Percentiles rank a stretch among this genome's conserved stretches.
These are phyloP conservation scores for Pristionchus japonicus DNA, from an alignment of 2,888 invertebrate genomes.

Conservation along the genomic window DNA sequence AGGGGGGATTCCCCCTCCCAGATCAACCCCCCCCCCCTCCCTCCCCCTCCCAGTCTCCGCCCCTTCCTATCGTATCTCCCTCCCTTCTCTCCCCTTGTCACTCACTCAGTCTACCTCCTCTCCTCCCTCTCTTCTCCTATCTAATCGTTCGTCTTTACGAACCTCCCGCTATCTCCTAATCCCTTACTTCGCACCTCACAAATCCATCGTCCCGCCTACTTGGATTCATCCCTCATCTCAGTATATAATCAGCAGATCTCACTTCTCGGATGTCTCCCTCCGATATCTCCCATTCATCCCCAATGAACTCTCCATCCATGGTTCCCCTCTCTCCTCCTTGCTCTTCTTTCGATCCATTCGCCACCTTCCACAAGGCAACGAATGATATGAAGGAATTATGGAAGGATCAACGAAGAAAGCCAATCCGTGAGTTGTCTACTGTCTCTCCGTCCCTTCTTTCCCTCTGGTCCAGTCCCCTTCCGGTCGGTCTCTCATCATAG, in stretches of 20 bases:
- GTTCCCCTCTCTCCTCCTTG: background rate
- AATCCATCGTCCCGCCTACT: conserved; percentile 9
- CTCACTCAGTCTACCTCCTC: background rate
- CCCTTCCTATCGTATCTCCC: conserved; percentile 18
- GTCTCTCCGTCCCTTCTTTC: background rate
- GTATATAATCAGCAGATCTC: background rate
- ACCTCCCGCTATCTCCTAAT: conserved; percentile 21
- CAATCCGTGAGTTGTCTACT: background rate
- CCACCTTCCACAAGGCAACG: background rate
- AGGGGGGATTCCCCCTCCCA: background rate
- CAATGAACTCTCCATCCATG: background rate
- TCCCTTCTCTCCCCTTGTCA: background rate
- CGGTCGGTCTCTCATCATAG: background rate
- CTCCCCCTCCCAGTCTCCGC: background rate
- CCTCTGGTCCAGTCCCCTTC: background rate
- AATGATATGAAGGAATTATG: background rate
- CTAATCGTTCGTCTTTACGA: conserved; percentile 34
- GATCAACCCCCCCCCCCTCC: background rate
- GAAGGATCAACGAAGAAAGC: background rate
- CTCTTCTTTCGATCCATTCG: background rate
- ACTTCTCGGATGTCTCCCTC: background rate
- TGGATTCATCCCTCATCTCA: background rate
- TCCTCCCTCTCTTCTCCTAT: conserved; percentile 1
- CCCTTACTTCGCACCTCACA: conserved; percentile 24
- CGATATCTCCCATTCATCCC: too few species aligned